Evolutionary conservation across 1,140 invertebrate species (phyloP), one percentile per base, ranked within the genome.

Genomic region (Acromyrmex echinatior): DNA sequence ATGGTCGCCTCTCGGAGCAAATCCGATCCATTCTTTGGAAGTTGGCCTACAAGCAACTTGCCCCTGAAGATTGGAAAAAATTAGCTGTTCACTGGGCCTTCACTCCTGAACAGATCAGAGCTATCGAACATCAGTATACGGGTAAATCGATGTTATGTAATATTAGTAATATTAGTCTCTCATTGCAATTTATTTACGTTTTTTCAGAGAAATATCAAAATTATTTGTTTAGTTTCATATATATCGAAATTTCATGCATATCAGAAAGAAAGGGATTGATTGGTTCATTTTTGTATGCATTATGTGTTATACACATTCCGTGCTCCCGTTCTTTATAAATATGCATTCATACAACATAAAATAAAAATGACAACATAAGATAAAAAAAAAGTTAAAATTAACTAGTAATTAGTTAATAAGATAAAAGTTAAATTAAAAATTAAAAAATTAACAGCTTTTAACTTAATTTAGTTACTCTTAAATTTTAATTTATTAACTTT

Each of bases 61-160:
- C 95, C 49, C 95, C 96, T 0, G 96, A 95, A 1, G 97, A 98
- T 91, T 98, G 97, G 97, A 97, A 97, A 92, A 96, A 96, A 86
- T 95, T 98, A 21, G 97, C 97, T 3, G 92, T 96, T 25, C 96
- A 97, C 87, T 97, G 97, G 97, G 96, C 96, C 49, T 97, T 98
- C 92, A 97, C 97, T 0, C 96, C 97, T 63, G 97, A 97, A 62
- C 97, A 97, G 92, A 97, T 97, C 58, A 96, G 96, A 88, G 97
- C 97, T 16, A 97, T 98, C 86, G 97, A 97, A 93, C 97, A 97
- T 93, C 97, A 98, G 91, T 97, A 97, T 89, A 97, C 97, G 85
- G 97, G 97, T 97, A 95, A 93, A 89, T 58, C 70, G 45, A 25
- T 21, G 45, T 78, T 63, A 18, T 49, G 6, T 71, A 45, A 21